A percentile compares a stretch with the other conserved stretches of the same genome.
Evolutionary conservation across 2,113 vertebrate genomes (phyloP).

Genomic region (Seriola dumerili): DNA sequence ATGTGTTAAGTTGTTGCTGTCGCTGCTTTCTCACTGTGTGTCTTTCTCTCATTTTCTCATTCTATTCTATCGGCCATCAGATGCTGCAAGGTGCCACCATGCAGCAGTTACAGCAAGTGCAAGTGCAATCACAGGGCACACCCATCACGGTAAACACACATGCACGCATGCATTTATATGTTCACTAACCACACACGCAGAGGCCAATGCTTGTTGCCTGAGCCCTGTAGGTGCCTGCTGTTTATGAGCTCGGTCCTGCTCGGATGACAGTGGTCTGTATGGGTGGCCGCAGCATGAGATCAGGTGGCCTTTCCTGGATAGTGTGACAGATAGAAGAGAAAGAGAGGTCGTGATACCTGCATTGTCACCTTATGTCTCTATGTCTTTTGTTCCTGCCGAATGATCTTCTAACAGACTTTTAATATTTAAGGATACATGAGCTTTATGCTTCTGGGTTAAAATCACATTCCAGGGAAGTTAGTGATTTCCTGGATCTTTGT

Average conservation of each 20-base stretch:
- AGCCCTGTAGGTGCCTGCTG: conserved; percentile 20
- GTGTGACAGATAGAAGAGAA: conserved; percentile 55
- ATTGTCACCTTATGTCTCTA: conserved; percentile 33
- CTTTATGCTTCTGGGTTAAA: conserved; percentile 11
- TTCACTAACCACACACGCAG: conserved; percentile 22
- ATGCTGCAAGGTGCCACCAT: conserved; percentile 88
- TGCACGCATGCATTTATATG: conserved; percentile 38
- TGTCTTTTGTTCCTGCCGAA: conserved; percentile 17
- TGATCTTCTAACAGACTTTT: conserved; percentile 25
- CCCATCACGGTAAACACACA: conserved; percentile 87
- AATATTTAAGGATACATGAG: conserved; percentile 20
- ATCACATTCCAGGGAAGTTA: conserved; percentile 6
- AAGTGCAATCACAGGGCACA: conserved; percentile 87
- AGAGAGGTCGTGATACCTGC: conserved; percentile 42
- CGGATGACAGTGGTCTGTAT: conserved; percentile 43
- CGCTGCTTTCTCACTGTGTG: conserved; percentile 75
- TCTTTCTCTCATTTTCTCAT: conserved; percentile 74
- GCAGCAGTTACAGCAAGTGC: conserved; percentile 89
- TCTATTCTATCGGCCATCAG: conserved; percentile 79
- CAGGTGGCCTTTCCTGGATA: conserved; percentile 60
- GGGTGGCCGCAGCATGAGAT: conserved; percentile 53
- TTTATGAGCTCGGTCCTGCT: conserved; percentile 25
- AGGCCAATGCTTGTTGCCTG: neutral
- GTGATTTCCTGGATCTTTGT: conserved; percentile 17
- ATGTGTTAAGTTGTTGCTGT: conserved; percentile 61